Percentiles rank a stretch among this genome's conserved stretches.
phyloP scores from a whole-genome alignment of 2,888 invertebrate species.

The Aphodius granarius region DNA sequence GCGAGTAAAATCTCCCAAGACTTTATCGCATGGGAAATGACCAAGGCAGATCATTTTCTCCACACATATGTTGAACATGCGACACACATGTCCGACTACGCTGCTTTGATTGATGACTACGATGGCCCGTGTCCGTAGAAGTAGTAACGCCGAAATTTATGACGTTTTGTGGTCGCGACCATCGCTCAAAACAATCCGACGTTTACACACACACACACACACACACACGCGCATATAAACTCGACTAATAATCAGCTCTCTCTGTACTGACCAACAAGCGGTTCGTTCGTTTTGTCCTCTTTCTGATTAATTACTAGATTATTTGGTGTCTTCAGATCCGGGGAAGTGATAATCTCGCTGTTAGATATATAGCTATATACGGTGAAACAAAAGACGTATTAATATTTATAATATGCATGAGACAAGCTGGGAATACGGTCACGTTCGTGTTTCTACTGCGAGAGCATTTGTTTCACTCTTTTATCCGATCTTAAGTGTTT shows the following conservation, averaged over 20 bases:
- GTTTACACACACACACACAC: neutral
- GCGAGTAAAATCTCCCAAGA: neutral
- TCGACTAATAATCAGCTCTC: neutral
- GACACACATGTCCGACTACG: constrained; percentile 31
- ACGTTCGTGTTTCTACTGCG: neutral
- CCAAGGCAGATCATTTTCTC: constrained; percentile 12
- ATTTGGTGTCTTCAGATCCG: neutral
- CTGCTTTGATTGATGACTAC: constrained; percentile 45
- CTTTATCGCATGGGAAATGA: constrained; percentile 36
- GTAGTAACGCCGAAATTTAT: neutral
- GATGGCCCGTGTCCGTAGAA: constrained; percentile 44
- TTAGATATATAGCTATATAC: constrained; percentile 8
- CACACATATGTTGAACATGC: constrained; percentile 44
- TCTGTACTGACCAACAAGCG: neutral
- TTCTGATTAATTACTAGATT: neutral
- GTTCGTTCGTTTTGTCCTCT: neutral
- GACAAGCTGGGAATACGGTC: constrained; percentile 11
- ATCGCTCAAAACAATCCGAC: neutral
- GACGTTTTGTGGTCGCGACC: neutral
- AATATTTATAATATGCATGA: constrained; percentile 12
- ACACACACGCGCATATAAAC: neutral
- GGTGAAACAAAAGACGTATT: constrained; percentile 12
- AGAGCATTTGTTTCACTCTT: neutral
- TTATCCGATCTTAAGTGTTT: neutral
- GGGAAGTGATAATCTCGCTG: neutral